phyloP scores from a whole-genome alignment of 2,797 vertebrate species.

The Pangasius macronema region DNA sequence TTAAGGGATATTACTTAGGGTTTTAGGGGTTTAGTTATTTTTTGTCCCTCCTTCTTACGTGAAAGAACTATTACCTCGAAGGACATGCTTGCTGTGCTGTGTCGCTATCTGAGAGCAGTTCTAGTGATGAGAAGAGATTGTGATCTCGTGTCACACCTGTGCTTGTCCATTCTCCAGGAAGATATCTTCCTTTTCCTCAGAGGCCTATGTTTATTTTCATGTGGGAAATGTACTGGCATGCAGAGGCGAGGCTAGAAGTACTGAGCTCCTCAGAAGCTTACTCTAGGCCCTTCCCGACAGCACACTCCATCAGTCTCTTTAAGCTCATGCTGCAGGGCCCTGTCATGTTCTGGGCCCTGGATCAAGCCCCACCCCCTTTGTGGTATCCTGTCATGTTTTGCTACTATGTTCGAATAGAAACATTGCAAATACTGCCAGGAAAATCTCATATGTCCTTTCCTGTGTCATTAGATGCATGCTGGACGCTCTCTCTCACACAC shows the following conservation, averaged over 20 bases:
- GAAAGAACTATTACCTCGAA: not conserved
- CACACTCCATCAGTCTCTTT: not conserved
- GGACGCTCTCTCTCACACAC: not conserved
- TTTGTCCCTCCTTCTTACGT: not conserved
- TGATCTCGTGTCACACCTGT: constrained; percentile 8
- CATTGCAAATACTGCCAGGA: not conserved
- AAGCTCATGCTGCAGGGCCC: not conserved
- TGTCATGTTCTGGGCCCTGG: not conserved
- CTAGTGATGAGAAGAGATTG: constrained; percentile 12
- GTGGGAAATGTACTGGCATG: not conserved
- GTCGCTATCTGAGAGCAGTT: not conserved
- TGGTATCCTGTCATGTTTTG: not conserved
- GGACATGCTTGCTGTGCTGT: not conserved
- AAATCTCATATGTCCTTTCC: not conserved
- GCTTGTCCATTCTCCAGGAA: constrained; percentile 19
- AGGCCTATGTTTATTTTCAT: constrained; percentile 20
- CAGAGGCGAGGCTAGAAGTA: not conserved
- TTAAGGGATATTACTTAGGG: not conserved
- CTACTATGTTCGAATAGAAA: not conserved
- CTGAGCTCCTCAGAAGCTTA: not conserved
- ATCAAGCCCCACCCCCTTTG: not conserved
- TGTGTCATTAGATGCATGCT: not conserved
- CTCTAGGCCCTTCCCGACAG: not conserved
- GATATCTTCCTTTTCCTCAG: not conserved
- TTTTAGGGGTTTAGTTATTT: not conserved